Conservation (phyloP, 2,888 invertebrate genomes). For the Caenorhabditis imperialis region DNA sequence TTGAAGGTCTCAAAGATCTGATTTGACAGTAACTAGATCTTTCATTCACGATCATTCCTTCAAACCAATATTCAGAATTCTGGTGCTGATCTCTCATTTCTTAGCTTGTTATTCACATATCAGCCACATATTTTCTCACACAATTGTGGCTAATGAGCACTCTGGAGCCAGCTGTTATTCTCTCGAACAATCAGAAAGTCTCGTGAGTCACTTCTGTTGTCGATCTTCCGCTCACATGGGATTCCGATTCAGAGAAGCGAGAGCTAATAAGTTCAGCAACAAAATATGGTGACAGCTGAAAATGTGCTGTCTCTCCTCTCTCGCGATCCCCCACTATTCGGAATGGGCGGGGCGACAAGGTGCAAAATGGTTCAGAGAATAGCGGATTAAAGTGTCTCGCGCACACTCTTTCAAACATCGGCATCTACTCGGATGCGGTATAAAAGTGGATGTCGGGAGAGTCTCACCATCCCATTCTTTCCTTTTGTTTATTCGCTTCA, state of each 20-base stretch:
- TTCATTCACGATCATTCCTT: too few species aligned
- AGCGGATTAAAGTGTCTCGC: constrained; percentile 19
- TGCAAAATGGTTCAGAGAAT: constrained; percentile 27
- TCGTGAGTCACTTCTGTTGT: constrained; percentile 30
- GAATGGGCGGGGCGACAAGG: constrained; percentile 11
- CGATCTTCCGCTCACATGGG: constrained; percentile 7
- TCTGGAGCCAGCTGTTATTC: too few species aligned
- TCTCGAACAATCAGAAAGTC: constrained; percentile 5
- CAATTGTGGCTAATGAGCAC: constrained; percentile 17
- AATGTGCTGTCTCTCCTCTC: constrained; percentile 4
- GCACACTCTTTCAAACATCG: constrained; percentile 19
- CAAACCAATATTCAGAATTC: too few species aligned
- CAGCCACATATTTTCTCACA: constrained; percentile 10
- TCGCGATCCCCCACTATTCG: neutral
- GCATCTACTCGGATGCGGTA: constrained; percentile 23
- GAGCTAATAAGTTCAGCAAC: constrained; percentile 32
- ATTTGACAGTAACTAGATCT: too few species aligned
- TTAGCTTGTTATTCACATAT: constrained; percentile 14
- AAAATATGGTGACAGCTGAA: constrained; percentile 11
- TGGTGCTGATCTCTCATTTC: neutral
- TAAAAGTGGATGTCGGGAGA: constrained; percentile 18
- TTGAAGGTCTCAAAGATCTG: too few species aligned
- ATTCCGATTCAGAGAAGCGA: neutral
- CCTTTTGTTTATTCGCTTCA: neutral
- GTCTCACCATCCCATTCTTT: neutral